Evolutionary conservation across 2,888 invertebrate species (phyloP).

Genomic region (Petrophora chlorosata): DNA sequence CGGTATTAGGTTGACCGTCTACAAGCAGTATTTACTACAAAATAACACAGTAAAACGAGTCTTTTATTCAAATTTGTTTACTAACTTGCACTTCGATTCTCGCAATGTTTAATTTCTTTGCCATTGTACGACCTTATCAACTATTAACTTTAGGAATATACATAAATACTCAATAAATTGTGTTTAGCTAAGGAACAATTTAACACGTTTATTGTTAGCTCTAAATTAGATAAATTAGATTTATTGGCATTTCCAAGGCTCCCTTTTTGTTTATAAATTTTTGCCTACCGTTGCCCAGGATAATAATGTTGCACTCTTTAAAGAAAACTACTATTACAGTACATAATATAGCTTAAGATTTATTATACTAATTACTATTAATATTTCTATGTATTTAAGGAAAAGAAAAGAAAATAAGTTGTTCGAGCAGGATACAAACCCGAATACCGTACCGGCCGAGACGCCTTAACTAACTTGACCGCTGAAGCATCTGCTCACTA

Average conservation of each 20-base stretch:
- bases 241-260: constrained; percentile 70
- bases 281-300: constrained; percentile 80
- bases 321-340: not conserved
- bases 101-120: constrained; percentile 28
- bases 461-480: no score
- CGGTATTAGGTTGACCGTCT: not conserved
- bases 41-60: not conserved
- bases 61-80: constrained; percentile 26
- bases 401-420: no score
- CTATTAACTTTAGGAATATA: constrained; percentile 36
- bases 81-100: constrained; percentile 92
- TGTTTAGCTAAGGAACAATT: constrained; percentile 48
- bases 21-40: not conserved
- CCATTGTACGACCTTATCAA: constrained; percentile 33
- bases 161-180: constrained; percentile 6
- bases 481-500: no score
- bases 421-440: no score
- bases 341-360: not conserved
- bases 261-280: constrained; percentile 81
- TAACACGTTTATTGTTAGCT: constrained; percentile 27
- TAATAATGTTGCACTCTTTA: constrained; percentile 56
- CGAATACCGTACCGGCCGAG: no score
- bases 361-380: no score
- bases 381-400: no score
- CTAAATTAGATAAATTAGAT: constrained; percentile 50